Conservation (phyloP, 2,113 vertebrate species). For the Spea multiplicata region DNA sequence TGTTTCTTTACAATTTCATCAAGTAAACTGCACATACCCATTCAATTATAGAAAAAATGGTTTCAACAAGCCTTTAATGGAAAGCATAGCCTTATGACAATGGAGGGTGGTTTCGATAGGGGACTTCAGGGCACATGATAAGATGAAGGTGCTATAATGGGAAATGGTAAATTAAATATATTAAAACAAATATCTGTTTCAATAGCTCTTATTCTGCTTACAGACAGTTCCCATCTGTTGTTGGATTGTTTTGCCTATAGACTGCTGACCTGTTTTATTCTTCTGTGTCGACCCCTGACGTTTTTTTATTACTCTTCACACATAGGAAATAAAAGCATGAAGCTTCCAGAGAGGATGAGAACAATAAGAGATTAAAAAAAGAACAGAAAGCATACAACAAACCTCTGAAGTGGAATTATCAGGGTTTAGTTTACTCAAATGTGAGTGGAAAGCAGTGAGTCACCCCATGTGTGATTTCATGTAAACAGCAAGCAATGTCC, state of each 20-base stretch:
- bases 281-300: background rate
- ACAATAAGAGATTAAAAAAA: too few relatives aligned
- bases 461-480: background rate
- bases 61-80: too few relatives aligned
- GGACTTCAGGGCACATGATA: too few relatives aligned
- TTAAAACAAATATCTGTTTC: too few relatives aligned
- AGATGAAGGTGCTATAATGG: too few relatives aligned
- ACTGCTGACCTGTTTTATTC: conserved; percentile 29
- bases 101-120: too few relatives aligned
- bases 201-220: background rate
- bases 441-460: conserved; percentile 14
- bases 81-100: too few relatives aligned
- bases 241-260: conserved; percentile 7
- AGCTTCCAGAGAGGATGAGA: background rate
- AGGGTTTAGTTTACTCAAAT: conserved; percentile 36
- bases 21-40: too few relatives aligned
- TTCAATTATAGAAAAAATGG: too few relatives aligned
- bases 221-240: conserved; percentile 30
- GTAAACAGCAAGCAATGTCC: background rate
- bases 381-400: conserved; percentile 11
- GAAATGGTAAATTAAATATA: too few relatives aligned
- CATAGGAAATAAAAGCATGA: conserved; percentile 15
- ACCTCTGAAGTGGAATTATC: too few relatives aligned
- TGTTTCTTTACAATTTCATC: too few relatives aligned
- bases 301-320: conserved; percentile 11